Evolutionary conservation across 2,888 invertebrate genomes (phyloP).

Genomic region (Noctua comes): DNA sequence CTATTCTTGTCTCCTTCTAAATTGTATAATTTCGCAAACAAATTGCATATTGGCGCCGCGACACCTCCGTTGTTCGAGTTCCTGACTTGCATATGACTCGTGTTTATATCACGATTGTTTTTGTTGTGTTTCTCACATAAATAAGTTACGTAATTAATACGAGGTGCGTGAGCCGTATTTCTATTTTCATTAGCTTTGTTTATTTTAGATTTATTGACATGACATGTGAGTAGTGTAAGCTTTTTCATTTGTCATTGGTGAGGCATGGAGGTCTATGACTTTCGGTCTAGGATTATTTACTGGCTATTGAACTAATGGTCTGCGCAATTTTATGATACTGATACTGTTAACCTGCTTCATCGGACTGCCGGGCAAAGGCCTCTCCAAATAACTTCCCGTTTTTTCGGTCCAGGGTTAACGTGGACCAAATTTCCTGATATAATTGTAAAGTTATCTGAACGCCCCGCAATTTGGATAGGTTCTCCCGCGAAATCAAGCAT

Average conservation of each 20-base stretch:
- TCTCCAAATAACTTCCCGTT: not conserved
- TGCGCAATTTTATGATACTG: not conserved
- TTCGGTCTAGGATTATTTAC: not conserved
- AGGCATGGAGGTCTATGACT: not conserved
- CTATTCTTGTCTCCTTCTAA: conserved; percentile 46
- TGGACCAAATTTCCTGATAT: not conserved
- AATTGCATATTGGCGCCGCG: conserved; percentile 38
- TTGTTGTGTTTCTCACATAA: conserved; percentile 41
- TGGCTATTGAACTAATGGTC: not conserved
- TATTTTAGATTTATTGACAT: conserved; percentile 32
- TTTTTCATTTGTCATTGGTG: not conserved
- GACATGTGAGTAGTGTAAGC: not conserved
- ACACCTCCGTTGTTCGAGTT: conserved; percentile 47
- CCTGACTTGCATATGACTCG: conserved; percentile 32
- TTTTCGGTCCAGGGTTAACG: not conserved
- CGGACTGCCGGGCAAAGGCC: not conserved
- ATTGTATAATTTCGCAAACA: conserved; percentile 46
- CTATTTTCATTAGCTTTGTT: conserved; percentile 40
- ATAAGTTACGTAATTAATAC: conserved; percentile 52
- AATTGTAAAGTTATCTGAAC: not conserved
- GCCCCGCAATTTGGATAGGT: conserved; percentile 5
- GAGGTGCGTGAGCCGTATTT: conserved; percentile 23
- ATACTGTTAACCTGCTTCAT: not conserved
- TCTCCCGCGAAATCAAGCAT: conserved; percentile 19
- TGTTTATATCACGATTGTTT: conserved; percentile 54